Conservation (phyloP, 2,113 vertebrate species). For the Genyomyrus donnyi region DNA sequence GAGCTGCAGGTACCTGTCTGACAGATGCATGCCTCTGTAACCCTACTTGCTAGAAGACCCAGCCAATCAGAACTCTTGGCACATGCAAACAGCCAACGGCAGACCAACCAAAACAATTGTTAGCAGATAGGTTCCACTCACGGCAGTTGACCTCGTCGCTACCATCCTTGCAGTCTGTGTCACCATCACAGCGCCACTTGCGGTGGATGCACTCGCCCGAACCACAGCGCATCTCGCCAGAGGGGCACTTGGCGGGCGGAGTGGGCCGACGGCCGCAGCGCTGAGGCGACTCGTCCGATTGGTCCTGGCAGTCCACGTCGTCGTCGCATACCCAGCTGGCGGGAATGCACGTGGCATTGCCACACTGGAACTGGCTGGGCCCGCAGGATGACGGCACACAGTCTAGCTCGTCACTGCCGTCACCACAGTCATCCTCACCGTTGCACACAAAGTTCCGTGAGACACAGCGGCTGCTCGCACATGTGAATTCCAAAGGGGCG, state of each 20-base stretch:
- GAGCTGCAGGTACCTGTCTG: background rate
- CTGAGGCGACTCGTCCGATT: constrained; percentile 80
- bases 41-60: background rate
- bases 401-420: constrained; percentile 80
- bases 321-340: constrained; percentile 87
- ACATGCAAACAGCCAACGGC: background rate
- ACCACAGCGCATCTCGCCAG: constrained; percentile 77
- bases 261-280: constrained; percentile 80
- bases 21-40: background rate
- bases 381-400: constrained; percentile 80
- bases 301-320: constrained; percentile 87
- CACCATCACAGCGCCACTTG: constrained; percentile 95
- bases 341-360: constrained; percentile 80
- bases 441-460: constrained; percentile 90
- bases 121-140: constrained; percentile 55
- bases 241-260: constrained; percentile 67
- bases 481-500: constrained; percentile 83
- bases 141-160: constrained; percentile 93
- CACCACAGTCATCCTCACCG: constrained; percentile 88
- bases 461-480: constrained; percentile 80
- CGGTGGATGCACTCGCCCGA: constrained; percentile 92
- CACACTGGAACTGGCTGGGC: constrained; percentile 82
- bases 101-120: background rate
- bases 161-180: constrained; percentile 88
- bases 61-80: background rate